Evolutionary conservation across 2,113 vertebrate species (phyloP), one percentile per base, ranked within the genome.

Genomic region (Rhineura floridana): DNA sequence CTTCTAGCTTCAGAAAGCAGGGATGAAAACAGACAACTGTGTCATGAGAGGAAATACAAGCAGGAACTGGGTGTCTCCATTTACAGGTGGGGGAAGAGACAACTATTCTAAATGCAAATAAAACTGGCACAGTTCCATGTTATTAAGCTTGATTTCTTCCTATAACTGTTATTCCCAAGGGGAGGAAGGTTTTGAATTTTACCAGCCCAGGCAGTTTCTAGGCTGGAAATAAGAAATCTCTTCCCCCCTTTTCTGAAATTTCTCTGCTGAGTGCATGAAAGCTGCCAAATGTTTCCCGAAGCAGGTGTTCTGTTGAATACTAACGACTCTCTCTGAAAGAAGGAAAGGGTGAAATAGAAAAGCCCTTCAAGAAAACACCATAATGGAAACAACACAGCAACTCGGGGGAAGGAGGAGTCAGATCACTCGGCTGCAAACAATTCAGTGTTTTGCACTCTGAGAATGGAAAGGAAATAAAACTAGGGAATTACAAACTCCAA

Each of bases 201-300:
- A 90, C 6, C 19, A 82, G 81, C 81, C 88, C 88, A 84, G 90
- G 81, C 86, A 93, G 86, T 77, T 88, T 77, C 76, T 86, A 89
- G 84, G 85, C 90, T 84, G 69, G 76, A 89, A 86, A 88, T 90
- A 94, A 91, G 55, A 92, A 94, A 89, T 87, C 81, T 28, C 88
- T 94, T 92, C 90, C 36, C 42, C 39, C 28, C 42, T 67, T 39
- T 72, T 72, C 85, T 79, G 88, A 88, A n/a, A 93, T 88, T 93
- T 91, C 91, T 93, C 55, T 91, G 90, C 72, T 25, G 83, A 91
- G 67, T 15, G 28, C 1, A 15, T 81, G 77, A 93, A 95, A 92
- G 90, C 86, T 91, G 90, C 91, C 92, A 83, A 36, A 87, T 89
- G 86, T 93, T 92, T 91, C 93, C 91, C 7, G 69, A 92, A 90